Base-by-base conservation (phyloP, 2,888 invertebrate species). In the Himalopsyche kuldschensis region DNA sequence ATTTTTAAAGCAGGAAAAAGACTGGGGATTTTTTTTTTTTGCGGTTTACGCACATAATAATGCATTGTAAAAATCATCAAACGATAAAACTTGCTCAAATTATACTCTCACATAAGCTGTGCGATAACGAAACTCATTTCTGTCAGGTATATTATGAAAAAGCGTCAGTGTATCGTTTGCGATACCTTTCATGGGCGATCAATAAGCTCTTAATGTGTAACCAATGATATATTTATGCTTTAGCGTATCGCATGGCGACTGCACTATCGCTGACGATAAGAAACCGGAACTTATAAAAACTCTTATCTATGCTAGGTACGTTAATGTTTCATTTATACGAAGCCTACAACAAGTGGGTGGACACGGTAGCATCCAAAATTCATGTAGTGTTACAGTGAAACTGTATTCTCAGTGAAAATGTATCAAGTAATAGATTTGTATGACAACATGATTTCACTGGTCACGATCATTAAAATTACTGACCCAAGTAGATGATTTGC, bases 161-260 rank as follows among this genome's bases (percentile, higher is more conserved):
- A 69, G 6, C 69, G 11, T 69, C 69, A 69, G 69, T 69, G 69
- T 69, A 69, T 69, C 69, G 30, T 69, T 69, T 63, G 63, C 10
- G 63, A 24, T 63, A 63, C 20, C 63, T 8, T 35, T 63, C 75
- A 31, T 6, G 8, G n/a, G 30, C 80, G 80, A 80, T 80, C 80
- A 75, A 80, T 80, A 80, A 75, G 6, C n/a, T 20, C 75, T 30
- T 46, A 75, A 80, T 75, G 24, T 46, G 69, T n/a, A 46, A 47
- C 80, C 80, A 31, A 80, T 80, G 75, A 80, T 31, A 80, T 41
- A n/a, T n/a, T n/a, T n/a, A n/a, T 31, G 46, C 30, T 24, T 80
- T 31, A 47, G 17, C 30, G 80, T 32, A 48, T 75, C 47, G 30
- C 35, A 8, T 24, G 76, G 76, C 32, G 80, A 75, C 47, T 75